Conservation (phyloP, 2,797 vertebrate genomes). For the Gadopsis bispinosus region DNA sequence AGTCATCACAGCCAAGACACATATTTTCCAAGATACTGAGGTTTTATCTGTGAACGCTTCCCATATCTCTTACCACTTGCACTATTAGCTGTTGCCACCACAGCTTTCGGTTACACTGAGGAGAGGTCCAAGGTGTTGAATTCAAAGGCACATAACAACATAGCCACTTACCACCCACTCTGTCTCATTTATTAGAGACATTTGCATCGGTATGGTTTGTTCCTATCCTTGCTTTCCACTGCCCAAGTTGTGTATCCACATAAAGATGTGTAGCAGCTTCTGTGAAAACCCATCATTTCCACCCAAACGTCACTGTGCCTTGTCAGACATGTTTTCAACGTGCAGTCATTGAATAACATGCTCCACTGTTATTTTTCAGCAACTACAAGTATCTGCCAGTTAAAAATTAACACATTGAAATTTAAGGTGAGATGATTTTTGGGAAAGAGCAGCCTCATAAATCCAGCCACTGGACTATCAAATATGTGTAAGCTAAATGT, state of each 20-base stretch:
- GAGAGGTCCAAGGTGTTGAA: slow-evolving; percentile 34
- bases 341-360: neutral
- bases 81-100: slow-evolving; percentile 45
- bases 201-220: slow-evolving; percentile 18
- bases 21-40: slow-evolving; percentile 53
- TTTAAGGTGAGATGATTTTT: neutral
- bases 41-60: slow-evolving; percentile 36
- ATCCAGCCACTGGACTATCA: neutral
- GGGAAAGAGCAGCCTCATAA: neutral
- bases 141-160: slow-evolving; percentile 23
- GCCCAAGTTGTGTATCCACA: neutral
- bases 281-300: slow-evolving; percentile 26
- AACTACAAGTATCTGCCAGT: neutral
- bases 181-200: slow-evolving; percentile 39
- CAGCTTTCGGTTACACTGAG: slow-evolving; percentile 49
- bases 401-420: neutral
- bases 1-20: slow-evolving; percentile 54
- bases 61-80: neutral
- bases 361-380: neutral
- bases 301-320: neutral
- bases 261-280: neutral
- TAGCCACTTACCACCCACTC: slow-evolving; percentile 47
- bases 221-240: slow-evolving; percentile 55
- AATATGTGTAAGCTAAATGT: neutral
- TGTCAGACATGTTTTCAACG: neutral